Conservation (phyloP, 2,113 vertebrate species). For the Nymphicus hollandicus region DNA sequence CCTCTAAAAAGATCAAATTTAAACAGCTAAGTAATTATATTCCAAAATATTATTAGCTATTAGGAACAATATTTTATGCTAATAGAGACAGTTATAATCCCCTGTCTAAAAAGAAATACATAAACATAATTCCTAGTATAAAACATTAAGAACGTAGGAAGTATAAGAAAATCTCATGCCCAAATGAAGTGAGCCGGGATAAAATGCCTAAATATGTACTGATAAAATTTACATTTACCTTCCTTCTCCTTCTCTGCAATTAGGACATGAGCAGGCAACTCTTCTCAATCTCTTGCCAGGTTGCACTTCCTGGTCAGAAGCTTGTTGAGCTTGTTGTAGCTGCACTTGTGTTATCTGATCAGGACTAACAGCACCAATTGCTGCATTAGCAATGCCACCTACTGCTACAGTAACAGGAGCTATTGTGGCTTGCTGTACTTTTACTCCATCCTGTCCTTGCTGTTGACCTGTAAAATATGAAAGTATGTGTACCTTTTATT, state of each 20-base stretch:
- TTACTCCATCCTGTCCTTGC: slow-evolving; percentile 91
- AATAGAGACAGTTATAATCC: background rate
- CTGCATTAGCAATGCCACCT: slow-evolving; percentile 87
- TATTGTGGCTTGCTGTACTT: slow-evolving; percentile 90
- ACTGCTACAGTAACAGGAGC: slow-evolving; percentile 92
- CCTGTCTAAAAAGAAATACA: background rate
- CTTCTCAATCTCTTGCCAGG: slow-evolving; percentile 93
- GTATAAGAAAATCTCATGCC: background rate
- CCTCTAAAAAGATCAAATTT: slow-evolving; percentile 75
- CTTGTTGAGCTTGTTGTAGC: slow-evolving; percentile 84
- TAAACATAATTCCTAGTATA: background rate
- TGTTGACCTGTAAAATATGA: slow-evolving; percentile 85
- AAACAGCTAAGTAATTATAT: background rate
- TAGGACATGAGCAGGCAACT: slow-evolving; percentile 97
- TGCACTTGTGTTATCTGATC: slow-evolving; percentile 95
- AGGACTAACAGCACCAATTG: slow-evolving; percentile 89
- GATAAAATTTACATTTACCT: slow-evolving; percentile 76
- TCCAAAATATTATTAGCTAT: background rate
- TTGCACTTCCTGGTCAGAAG: slow-evolving; percentile 90
- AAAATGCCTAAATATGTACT: background rate
- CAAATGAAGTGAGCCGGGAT: background rate
- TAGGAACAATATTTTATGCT: background rate
- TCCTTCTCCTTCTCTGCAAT: slow-evolving; percentile 97
- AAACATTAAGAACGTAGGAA: background rate
- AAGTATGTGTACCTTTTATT: background rate